Percentiles rank a stretch among this genome's conserved stretches.
These are phyloP conservation scores for Bemisia tabaci DNA, from an alignment of 1,140 invertebrate species.

Conservation along the genomic window DNA sequence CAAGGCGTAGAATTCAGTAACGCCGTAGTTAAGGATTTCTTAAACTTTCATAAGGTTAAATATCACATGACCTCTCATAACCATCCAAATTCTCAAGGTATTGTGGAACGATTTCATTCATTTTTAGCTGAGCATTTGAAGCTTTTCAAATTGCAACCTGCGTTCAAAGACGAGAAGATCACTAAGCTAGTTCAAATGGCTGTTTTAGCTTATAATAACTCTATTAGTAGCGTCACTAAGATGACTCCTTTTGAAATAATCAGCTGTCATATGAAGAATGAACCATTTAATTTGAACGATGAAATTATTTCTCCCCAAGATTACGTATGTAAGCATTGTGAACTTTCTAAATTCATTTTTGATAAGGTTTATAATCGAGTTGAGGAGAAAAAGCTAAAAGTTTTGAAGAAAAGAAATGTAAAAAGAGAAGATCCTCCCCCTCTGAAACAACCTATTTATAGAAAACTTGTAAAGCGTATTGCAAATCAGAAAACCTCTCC, in stretches of 20 bases:
- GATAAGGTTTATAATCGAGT: background rate
- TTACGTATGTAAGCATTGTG: background rate
- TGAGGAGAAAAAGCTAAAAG: background rate
- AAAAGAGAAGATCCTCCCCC: background rate
- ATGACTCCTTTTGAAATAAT: background rate
- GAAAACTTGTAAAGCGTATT: background rate
- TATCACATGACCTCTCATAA: slow-evolving; percentile 26
- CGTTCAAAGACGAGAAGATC: background rate
- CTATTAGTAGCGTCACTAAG: background rate
- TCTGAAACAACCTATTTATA: background rate
- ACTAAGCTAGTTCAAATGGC: background rate
- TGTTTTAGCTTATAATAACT: background rate
- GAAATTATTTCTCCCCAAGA: background rate
- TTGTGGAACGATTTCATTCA: slow-evolving; percentile 29
- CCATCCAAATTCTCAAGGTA: slow-evolving; percentile 10
- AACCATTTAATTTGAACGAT: no score
- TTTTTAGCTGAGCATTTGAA: slow-evolving; percentile 30
- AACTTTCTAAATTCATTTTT: background rate
- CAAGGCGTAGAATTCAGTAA: slow-evolving; percentile 27
- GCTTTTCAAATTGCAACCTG: slow-evolving; percentile 21
- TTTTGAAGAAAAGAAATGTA: background rate
- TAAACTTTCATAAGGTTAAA: slow-evolving; percentile 21
- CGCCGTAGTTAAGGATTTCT: background rate
- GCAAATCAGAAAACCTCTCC: background rate
- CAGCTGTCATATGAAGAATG: background rate